These are phyloP conservation scores for Sphaerodactylus townsendi DNA, from an alignment of 2,113 vertebrate genomes.

Conservation along the genomic window DNA sequence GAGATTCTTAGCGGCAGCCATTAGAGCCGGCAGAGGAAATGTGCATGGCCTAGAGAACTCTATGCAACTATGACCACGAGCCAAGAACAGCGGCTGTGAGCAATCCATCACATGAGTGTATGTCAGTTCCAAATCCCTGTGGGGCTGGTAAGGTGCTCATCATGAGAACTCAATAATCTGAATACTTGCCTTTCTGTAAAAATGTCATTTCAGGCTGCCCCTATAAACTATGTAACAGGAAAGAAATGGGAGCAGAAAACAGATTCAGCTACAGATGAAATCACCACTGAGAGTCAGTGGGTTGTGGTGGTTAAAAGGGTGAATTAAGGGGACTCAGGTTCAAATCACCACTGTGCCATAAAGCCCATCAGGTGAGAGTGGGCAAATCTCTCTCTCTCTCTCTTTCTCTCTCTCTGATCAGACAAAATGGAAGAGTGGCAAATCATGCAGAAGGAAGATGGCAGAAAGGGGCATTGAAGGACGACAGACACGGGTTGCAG, in stretches of 20 bases:
- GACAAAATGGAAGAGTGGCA: too few species aligned
- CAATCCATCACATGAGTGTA: neutral
- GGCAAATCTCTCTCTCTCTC: too few species aligned
- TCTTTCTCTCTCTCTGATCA: too few species aligned
- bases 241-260: neutral
- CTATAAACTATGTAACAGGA: neutral
- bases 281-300: neutral
- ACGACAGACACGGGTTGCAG: too few species aligned
- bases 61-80: neutral
- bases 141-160: neutral
- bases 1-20: neutral
- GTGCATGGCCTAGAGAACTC: too few species aligned
- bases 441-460: too few species aligned
- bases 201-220: too few species aligned
- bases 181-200: neutral
- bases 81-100: neutral
- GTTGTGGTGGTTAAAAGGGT: too few species aligned
- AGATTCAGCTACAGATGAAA: neutral
- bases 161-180: neutral
- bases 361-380: too few species aligned
- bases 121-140: neutral
- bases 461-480: too few species aligned
- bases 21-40: neutral
- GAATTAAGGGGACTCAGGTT: too few species aligned
- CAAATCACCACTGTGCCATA: too few species aligned